These are phyloP conservation scores for Trissolcus japonicus DNA, from an alignment of 2,888 invertebrate species.

Conservation along the genomic window DNA sequence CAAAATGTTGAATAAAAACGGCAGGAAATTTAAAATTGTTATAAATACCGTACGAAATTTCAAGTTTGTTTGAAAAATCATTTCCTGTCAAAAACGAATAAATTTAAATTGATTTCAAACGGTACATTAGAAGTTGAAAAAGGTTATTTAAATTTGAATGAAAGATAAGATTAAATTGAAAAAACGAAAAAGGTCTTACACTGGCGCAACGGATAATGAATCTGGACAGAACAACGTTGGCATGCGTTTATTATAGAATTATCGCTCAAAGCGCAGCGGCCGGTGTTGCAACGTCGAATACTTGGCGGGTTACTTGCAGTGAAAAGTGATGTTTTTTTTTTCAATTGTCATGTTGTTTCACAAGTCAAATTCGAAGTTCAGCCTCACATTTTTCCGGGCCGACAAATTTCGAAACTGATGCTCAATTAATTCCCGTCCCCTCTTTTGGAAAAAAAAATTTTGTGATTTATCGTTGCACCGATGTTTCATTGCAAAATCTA, in stretches of 20 bases:
- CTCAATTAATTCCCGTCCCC: constrained; percentile 17
- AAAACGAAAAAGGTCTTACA: constrained; percentile 13
- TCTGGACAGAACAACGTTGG: constrained; percentile 13
- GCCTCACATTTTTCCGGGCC: background rate
- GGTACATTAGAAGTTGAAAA: constrained; percentile 7
- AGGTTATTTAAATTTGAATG: background rate
- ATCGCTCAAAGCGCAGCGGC: constrained; percentile 33
- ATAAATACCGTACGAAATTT: too few relatives aligned
- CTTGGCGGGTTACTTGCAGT: constrained; percentile 39
- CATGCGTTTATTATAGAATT: constrained; percentile 37
- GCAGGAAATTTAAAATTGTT: too few relatives aligned
- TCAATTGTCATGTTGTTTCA: constrained; percentile 20
- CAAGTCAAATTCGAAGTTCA: constrained; percentile 25
- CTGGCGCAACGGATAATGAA: constrained; percentile 30
- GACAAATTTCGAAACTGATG: constrained; percentile 4
- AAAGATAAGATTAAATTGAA: constrained; percentile 4
- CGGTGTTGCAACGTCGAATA: constrained; percentile 33
- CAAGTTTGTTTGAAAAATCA: background rate
- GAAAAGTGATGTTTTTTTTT: constrained; percentile 19
- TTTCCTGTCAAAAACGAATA: background rate
- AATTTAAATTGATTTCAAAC: background rate
- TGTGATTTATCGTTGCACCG: constrained; percentile 19
- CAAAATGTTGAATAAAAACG: too few relatives aligned
- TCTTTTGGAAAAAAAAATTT: background rate
- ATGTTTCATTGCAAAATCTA: constrained; percentile 26